Percentiles rank a stretch among this genome's conserved stretches.
Evolutionary conservation across 2,797 vertebrate species (phyloP).

Genomic region (Morus bassanus): DNA sequence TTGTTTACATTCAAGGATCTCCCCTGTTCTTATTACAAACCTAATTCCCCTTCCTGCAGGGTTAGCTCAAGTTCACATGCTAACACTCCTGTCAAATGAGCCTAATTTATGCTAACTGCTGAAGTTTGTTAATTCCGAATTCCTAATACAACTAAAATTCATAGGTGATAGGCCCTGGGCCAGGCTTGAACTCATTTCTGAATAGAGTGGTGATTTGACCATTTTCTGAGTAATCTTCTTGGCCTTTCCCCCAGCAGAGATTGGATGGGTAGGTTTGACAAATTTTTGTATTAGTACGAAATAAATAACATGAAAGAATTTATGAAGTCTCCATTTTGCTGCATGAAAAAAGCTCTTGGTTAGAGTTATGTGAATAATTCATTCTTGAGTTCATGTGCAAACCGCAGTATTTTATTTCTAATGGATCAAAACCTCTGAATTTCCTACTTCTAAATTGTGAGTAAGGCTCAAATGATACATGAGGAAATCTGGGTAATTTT

Average conservation of each 20-base stretch:
- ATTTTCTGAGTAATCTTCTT: neutral
- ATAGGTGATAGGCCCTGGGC: neutral
- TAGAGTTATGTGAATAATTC: neutral
- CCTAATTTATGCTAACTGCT: neutral
- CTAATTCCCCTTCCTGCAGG: neutral
- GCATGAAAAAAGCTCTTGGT: neutral
- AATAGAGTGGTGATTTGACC: neutral
- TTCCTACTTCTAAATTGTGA: neutral
- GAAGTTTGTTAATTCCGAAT: neutral
- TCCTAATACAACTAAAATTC: neutral
- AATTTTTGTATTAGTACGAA: neutral
- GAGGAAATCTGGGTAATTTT: neutral
- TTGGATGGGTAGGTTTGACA: neutral
- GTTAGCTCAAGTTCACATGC: neutral
- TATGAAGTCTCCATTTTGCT: neutral
- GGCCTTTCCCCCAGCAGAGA: neutral
- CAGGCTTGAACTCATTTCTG: neutral
- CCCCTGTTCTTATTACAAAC: neutral
- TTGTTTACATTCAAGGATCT: neutral
- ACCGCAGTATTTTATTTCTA: neutral
- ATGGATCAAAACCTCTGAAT: neutral
- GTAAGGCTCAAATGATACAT: neutral
- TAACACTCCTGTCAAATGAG: neutral
- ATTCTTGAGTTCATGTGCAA: neutral
- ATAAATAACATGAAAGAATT: neutral